Conservation (phyloP, 2,888 invertebrate genomes). For the Ectobius pallidus region DNA sequence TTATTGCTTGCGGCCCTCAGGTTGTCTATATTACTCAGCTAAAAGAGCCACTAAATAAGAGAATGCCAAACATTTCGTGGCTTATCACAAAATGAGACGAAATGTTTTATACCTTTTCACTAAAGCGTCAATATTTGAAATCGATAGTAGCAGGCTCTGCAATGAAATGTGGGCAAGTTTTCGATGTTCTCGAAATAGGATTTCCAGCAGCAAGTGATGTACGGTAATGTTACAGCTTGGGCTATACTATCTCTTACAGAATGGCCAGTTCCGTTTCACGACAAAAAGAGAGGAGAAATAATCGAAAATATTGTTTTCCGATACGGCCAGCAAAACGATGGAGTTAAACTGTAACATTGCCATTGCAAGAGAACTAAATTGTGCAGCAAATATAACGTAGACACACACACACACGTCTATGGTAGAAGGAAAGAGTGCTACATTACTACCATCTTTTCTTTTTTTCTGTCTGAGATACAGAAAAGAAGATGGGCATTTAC, state of each 20-base stretch:
- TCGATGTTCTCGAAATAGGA: slow-evolving; percentile 47
- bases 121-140: slow-evolving; percentile 22
- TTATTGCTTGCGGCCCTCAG: too few relatives aligned
- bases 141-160: slow-evolving; percentile 20
- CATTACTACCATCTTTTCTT: background rate
- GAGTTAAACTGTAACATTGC: slow-evolving; percentile 42
- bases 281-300: slow-evolving; percentile 34
- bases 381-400: slow-evolving; percentile 28
- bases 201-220: slow-evolving; percentile 47
- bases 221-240: slow-evolving; percentile 45
- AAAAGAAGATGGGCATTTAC: background rate
- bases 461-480: background rate
- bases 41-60: slow-evolving; percentile 19
- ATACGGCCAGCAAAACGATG: slow-evolving; percentile 37
- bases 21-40: too few relatives aligned
- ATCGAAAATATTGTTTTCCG: slow-evolving; percentile 43
- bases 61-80: background rate
- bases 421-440: background rate
- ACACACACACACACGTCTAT: background rate
- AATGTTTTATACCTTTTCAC: background rate
- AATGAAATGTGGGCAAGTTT: slow-evolving; percentile 47
- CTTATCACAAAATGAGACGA: slow-evolving; percentile 17
- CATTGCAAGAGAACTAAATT: slow-evolving; percentile 34
- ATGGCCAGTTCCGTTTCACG: slow-evolving; percentile 46
- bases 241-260: slow-evolving; percentile 45